phyloP scores from a whole-genome alignment of 92 coral and sea anemone genomes.

The Blastomussa wellsi region DNA sequence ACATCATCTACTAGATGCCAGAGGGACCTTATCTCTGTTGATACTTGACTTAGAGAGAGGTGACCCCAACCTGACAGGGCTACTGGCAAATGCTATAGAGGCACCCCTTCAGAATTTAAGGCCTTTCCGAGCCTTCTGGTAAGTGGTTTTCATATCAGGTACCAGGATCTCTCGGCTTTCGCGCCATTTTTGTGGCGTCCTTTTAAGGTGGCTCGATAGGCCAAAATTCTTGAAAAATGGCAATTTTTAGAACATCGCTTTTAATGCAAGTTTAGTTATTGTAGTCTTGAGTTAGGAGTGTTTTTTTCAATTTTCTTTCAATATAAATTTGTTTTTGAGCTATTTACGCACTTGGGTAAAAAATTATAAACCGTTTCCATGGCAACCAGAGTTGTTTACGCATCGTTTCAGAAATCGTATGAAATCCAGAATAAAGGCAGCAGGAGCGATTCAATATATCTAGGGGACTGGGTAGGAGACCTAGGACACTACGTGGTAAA shows the following conservation, averaged over 20 bases:
- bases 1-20: too few species aligned
- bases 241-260: not conserved
- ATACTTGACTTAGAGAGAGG: too few species aligned
- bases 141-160: too few species aligned
- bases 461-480: conserved; percentile 27
- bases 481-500: not conserved
- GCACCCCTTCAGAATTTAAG: too few species aligned
- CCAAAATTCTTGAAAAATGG: not conserved
- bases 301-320: not conserved
- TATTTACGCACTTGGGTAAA: not conserved
- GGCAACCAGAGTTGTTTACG: conserved; percentile 13
- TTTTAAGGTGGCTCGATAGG: conserved; percentile 14
- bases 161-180: too few species aligned
- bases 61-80: too few species aligned
- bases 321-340: not conserved
- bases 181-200: too few species aligned
- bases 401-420: not conserved
- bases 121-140: too few species aligned
- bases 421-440: not conserved
- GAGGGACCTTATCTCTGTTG: too few species aligned
- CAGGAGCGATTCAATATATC: not conserved
- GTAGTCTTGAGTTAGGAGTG: not conserved
- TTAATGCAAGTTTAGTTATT: not conserved
- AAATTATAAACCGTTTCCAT: not conserved
- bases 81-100: too few species aligned